Evolutionary conservation across 2,888 invertebrate species (phyloP).

Genomic region (Alitta virens): DNA sequence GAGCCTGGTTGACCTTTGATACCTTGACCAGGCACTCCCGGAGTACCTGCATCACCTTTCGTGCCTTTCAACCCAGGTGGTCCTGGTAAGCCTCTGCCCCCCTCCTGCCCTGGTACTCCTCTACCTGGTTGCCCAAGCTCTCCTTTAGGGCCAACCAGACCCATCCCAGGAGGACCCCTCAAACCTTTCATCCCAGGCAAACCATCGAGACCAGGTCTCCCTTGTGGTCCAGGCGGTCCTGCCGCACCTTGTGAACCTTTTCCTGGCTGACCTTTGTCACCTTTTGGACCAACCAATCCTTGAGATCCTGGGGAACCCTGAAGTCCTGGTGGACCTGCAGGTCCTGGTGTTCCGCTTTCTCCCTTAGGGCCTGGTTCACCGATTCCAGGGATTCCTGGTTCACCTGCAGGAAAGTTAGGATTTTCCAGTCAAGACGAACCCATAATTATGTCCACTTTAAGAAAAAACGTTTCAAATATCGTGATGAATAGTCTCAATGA

Average conservation of each 20-base stretch:
- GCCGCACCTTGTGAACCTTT: not conserved
- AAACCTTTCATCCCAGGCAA: not conserved
- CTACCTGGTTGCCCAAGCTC: too few relatives aligned
- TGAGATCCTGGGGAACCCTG: not conserved
- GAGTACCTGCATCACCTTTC: too few relatives aligned
- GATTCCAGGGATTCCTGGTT: not conserved
- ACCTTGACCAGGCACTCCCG: not conserved
- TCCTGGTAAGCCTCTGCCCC: not conserved
- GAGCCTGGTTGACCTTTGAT: not conserved
- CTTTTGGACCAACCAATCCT: not conserved
- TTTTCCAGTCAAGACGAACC: too few relatives aligned
- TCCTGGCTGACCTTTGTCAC: not conserved
- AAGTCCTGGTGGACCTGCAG: not conserved
- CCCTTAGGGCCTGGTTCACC: not conserved
- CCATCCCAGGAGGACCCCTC: not conserved
- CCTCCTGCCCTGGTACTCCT: not conserved
- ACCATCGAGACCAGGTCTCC: not conserved
- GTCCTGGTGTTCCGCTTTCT: slow-evolving; percentile 1
- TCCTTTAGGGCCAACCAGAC: too few relatives aligned
- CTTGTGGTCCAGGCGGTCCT: not conserved
- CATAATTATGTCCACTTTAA: too few relatives aligned
- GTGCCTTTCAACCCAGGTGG: too few relatives aligned
- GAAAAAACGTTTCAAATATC: too few relatives aligned
- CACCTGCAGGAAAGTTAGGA: too few relatives aligned
- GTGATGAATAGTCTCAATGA: too few relatives aligned